These are phyloP conservation scores for Cosmorhoe ocellata DNA, from an alignment of 2,888 invertebrate species.

Conservation along the genomic window DNA sequence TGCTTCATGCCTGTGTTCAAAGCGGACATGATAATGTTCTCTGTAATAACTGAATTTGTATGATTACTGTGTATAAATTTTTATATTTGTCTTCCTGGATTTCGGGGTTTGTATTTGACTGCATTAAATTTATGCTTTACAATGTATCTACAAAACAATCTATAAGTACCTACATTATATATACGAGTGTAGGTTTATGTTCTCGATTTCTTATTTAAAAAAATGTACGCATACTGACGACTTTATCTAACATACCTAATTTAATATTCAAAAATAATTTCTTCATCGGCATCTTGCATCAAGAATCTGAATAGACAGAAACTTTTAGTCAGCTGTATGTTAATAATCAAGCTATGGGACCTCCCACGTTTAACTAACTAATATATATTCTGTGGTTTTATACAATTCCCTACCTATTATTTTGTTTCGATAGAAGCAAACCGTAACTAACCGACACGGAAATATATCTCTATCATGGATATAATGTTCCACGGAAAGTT, in stretches of 20 bases:
- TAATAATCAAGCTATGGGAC: conserved; percentile 26
- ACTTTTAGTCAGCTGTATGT: conserved; percentile 4
- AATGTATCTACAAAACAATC: too few species aligned
- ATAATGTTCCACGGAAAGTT: conserved; percentile 31
- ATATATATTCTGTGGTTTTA: conserved; percentile 9
- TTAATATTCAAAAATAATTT: conserved; percentile 18
- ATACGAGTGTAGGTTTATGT: too few species aligned
- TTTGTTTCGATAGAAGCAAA: conserved; percentile 29
- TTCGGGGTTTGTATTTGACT: too few species aligned
- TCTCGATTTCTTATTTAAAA: too few species aligned
- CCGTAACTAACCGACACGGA: conserved; percentile 29
- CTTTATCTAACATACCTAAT: conserved; percentile 12
- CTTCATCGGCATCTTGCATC: conserved; percentile 19
- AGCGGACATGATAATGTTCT: neutral
- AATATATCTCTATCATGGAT: conserved; percentile 28
- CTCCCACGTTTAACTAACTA: conserved; percentile 30
- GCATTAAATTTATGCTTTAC: too few species aligned
- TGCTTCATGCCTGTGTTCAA: neutral
- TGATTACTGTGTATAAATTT: neutral
- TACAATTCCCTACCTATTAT: conserved; percentile 19
- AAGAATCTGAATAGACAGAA: conserved; percentile 11
- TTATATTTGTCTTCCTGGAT: neutral
- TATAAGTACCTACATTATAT: too few species aligned
- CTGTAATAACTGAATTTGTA: conserved; percentile 9
- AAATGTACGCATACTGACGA: conserved; percentile 7